Evolutionary conservation across 2,888 invertebrate genomes (phyloP), one percentile per base, ranked within the genome.

Genomic region (Villa cingulata): DNA sequence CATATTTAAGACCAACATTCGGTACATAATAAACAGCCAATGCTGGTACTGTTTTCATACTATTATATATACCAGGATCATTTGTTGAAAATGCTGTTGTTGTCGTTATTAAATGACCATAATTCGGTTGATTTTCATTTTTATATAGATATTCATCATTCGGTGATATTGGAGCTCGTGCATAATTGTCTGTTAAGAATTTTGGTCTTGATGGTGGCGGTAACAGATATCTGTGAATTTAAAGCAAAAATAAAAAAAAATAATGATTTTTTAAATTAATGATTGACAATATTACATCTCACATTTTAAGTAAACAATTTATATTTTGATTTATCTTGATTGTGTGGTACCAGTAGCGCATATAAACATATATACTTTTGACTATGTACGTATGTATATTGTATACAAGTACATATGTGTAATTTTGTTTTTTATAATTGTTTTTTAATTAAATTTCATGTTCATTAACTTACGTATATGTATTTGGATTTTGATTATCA

Each of bases 401-500:
- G 3, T 10, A 6, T 23, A 23, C 23, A 6, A 6, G 7, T 23
- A 6, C 23, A 23, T 23, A 4, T 23, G 23, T 23, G 4, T 7
- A 4, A 23, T 23, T 23, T 23, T 6, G 7, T 6, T 23, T 23
- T 23, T 23, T 7, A 23, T 23, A 23, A 23, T 23, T 23, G 7
- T 6, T 23, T 23, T 23, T 23, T 23, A 7, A n/a, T n/a, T n/a
- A n/a, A n/a, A n/a, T n/a, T n/a, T n/a, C n/a, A 23, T 7, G 23
- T 23, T 23, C 7, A 23, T 23, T 23, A 6, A 23, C 23, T 23
- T 23, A 23, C 23, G 5, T 23, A 61, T 75, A 74, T 56, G 75
- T 75, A 56, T 75, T 74, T 48, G 78, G 78, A 62, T 78, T 77
- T 20, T 72, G 65, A 55, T 78, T 78, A 54, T 74, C 70, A 17